phyloP scores from a whole-genome alignment of 1,140 invertebrate species.

The Mizuhopecten yessoensis region DNA sequence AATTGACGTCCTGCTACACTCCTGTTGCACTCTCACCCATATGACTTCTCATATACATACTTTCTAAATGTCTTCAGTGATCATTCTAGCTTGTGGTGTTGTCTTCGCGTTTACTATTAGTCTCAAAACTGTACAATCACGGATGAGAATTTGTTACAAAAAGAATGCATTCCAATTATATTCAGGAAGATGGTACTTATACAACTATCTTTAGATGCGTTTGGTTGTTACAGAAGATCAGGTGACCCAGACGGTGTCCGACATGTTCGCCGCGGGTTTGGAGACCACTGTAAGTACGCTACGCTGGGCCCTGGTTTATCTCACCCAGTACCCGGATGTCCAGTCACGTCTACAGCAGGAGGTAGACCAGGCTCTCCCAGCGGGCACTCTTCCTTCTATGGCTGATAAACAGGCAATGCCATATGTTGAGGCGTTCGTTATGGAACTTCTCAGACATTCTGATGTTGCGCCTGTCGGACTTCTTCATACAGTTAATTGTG shows the following conservation, averaged over 20 bases:
- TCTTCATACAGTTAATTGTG: constrained; percentile 72
- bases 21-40: no score
- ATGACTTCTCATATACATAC: not conserved
- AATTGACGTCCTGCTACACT: no score
- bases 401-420: constrained; percentile 57
- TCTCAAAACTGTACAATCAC: no score
- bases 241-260: constrained; percentile 81
- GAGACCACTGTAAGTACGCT: constrained; percentile 94
- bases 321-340: constrained; percentile 89
- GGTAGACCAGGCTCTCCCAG: constrained; percentile 85
- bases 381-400: constrained; percentile 41
- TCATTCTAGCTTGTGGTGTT: no score
- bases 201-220: no score
- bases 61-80: no score
- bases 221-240: constrained; percentile 66
- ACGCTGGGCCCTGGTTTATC: constrained; percentile 92
- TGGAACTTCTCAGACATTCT: constrained; percentile 64
- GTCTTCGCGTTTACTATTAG: no score
- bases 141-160: no score
- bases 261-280: constrained; percentile 94
- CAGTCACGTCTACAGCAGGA: constrained; percentile 93
- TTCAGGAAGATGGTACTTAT: no score
- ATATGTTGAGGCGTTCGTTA: constrained; percentile 58
- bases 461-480: constrained; percentile 80
- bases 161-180: no score